These are phyloP conservation scores for Drosophila equinoxialis DNA, from an alignment of 1,140 invertebrate species.

Conservation along the genomic window DNA sequence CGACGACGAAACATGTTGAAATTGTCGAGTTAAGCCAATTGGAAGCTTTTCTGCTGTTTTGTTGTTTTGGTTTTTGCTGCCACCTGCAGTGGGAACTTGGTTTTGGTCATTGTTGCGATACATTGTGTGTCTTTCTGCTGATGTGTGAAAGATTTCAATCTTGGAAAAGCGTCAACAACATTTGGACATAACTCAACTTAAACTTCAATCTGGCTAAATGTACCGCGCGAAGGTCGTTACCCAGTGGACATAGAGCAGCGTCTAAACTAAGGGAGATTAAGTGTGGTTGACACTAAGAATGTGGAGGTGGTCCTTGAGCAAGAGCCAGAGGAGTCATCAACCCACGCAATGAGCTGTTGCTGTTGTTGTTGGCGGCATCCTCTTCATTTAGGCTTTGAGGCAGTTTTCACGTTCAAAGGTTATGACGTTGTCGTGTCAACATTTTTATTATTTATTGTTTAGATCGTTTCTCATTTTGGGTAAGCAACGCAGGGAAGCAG, in stretches of 20 bases:
- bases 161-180: conserved; percentile 37
- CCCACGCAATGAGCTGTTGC: conserved; percentile 46
- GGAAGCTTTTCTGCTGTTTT: conserved; percentile 24
- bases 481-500: conserved; percentile 22
- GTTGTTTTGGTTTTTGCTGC: conserved; percentile 28
- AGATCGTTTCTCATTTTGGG: conserved; percentile 34
- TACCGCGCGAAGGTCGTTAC: conserved; percentile 47
- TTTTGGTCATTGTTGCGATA: conserved; percentile 33
- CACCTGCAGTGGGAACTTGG: conserved; percentile 48
- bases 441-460: conserved; percentile 82
- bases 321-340: conserved; percentile 2
- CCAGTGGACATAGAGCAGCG: neutral
- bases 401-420: conserved; percentile 82
- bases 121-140: conserved; percentile 10
- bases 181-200: conserved; percentile 48
- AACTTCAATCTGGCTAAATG: conserved; percentile 25
- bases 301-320: neutral
- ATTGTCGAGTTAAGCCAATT: conserved; percentile 48
- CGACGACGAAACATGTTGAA: conserved; percentile 47
- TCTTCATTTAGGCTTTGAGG: conserved; percentile 25
- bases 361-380: conserved; percentile 7
- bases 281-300: neutral
- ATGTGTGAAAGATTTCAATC: conserved; percentile 51
- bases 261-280: conserved; percentile 43
- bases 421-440: conserved; percentile 83